Evolutionary conservation across 2,797 vertebrate species (phyloP).

Genomic region (Discoglossus pictus): DNA sequence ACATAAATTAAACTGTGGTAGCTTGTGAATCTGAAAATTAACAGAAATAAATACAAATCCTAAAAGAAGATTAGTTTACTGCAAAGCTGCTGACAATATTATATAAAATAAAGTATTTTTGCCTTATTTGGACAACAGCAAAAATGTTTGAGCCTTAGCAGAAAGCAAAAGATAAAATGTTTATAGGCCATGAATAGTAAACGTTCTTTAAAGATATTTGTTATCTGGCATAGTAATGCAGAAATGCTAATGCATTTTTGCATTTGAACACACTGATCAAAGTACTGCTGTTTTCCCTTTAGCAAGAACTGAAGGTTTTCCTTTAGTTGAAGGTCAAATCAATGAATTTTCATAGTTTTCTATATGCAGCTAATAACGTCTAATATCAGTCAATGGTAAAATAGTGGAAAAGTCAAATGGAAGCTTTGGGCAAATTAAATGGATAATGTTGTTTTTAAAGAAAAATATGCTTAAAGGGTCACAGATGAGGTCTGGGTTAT

Average conservation of each 20-base stretch:
- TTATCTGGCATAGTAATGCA: constrained; percentile 25
- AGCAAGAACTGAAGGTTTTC: not conserved
- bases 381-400: constrained; percentile 20
- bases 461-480: too few relatives aligned
- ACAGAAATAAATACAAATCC: constrained; percentile 24
- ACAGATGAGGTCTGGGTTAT: too few relatives aligned
- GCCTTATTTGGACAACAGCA: constrained; percentile 27
- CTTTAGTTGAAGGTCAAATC: constrained; percentile 21
- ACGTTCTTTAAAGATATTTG: constrained; percentile 42
- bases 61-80: constrained; percentile 33
- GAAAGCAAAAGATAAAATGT: constrained; percentile 31
- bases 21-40: constrained; percentile 16
- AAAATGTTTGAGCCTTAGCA: constrained; percentile 36
- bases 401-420: constrained; percentile 41
- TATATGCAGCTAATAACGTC: constrained; percentile 28
- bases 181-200: constrained; percentile 46
- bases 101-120: constrained; percentile 32
- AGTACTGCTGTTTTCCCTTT: not conserved
- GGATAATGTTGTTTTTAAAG: too few relatives aligned
- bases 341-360: constrained; percentile 8
- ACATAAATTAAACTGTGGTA: constrained; percentile 6
- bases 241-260: constrained; percentile 21
- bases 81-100: constrained; percentile 46
- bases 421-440: constrained; percentile 41
- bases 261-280: constrained; percentile 41